Percentiles rank a stretch among this genome's conserved stretches.
These are phyloP conservation scores for Phrynocephalus forsythii DNA, from an alignment of 2,797 vertebrate species.

Conservation along the genomic window DNA sequence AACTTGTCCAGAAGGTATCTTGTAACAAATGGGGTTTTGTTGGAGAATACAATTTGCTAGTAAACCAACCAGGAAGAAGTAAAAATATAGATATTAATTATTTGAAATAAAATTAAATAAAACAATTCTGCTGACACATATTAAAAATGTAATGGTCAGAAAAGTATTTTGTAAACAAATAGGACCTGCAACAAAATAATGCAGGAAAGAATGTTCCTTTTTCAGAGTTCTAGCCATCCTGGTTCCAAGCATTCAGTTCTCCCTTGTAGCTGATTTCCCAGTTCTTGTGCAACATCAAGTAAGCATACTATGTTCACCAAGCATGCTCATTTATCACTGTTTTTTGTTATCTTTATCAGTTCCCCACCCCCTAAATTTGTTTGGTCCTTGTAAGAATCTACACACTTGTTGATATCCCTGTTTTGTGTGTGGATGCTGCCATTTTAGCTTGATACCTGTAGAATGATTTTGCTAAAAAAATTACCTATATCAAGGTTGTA, in stretches of 20 bases:
- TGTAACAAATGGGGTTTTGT: slow-evolving; percentile 82
- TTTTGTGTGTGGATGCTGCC: not conserved
- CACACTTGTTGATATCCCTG: not conserved
- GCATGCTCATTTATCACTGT: not conserved
- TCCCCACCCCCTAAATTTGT: not conserved
- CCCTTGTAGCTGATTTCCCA: not conserved
- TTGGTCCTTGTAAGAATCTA: not conserved
- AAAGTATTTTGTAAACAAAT: not conserved
- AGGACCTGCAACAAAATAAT: not conserved
- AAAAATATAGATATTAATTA: slow-evolving; percentile 21
- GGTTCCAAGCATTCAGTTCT: not conserved
- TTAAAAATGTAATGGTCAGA: not conserved
- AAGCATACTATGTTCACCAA: not conserved
- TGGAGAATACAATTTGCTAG: slow-evolving; percentile 86
- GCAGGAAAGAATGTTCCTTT: not conserved
- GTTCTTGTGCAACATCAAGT: not conserved
- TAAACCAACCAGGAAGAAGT: slow-evolving; percentile 45
- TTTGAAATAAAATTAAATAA: not conserved
- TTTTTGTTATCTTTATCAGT: not conserved
- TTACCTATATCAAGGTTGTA: not conserved
- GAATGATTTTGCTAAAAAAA: not conserved
- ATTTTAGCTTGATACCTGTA: not conserved
- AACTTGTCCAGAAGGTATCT: slow-evolving; percentile 89
- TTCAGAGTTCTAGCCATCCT: not conserved
- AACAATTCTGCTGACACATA: not conserved